Evolutionary conservation across 64 coral and sea anemone genomes (phyloP), one percentile per base, ranked within the genome.

Genomic region (Catalaphyllia jardinei): DNA sequence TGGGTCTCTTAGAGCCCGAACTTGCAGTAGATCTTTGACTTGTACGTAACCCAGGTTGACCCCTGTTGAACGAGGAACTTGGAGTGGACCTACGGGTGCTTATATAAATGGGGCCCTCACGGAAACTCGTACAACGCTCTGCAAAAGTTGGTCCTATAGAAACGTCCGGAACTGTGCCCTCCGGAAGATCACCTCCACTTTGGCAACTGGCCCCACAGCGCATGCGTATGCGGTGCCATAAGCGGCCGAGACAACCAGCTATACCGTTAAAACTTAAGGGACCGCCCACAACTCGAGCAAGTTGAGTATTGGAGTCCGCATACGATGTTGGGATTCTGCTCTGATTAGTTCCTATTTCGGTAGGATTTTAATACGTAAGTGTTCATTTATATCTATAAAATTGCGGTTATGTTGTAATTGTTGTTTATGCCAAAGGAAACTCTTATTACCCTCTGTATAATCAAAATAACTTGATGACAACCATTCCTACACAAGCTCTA

Each of bases 281-380:
- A 7, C 95, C 95, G 18, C 95, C 95, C 22, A 96, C 69, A 61
- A 96, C 72, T 69, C 89, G 89, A 29, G 91, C 49, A 0, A 99
- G 97, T 25, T 99, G 97, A 27, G 54, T 42, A 76, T 95, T 99
- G 11, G 91, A 91, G 84, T 99, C 97, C 0, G 94, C 93, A 42
- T 99, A 99, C 4, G 97, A 99, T 16, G 94, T 99, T 16, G 91
- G 95, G 42, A 99, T n/a, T n/a, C n/a, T n/a, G n/a, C n/a, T n/a
- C n/a, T n/a, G n/a, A n/a, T n/a, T n/a, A n/a, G n/a, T n/a, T n/a
- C n/a, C n/a, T n/a, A n/a, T n/a, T n/a, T n/a, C n/a, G n/a, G n/a
- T n/a, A n/a, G n/a, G n/a, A n/a, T n/a, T n/a, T n/a, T n/a, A n/a
- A n/a, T n/a, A n/a, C n/a, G n/a, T n/a, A n/a, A n/a, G n/a, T n/a